Evolutionary conservation across 2,888 invertebrate genomes (phyloP), one percentile per base, ranked within the genome.

Genomic region (Polydrusus cervinus): DNA sequence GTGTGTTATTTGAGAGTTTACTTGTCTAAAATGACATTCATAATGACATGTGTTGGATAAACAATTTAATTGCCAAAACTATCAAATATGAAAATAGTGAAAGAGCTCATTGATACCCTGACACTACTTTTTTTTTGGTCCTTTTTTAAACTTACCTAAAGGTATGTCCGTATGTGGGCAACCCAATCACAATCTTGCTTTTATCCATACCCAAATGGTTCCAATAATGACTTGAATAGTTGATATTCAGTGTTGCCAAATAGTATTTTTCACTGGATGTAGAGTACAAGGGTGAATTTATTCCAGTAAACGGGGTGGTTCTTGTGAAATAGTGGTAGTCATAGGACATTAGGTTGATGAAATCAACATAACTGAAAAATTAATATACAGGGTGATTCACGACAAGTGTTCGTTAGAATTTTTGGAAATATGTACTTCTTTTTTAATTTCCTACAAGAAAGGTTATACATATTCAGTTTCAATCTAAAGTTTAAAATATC

Each of bases 321-420:
- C 90, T 89, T 5, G 92, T 90, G 83, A 91, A 97, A 83, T 91
- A 93, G 86, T 97, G 96, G 83, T 92, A 97, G 85, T 97, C 97
- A 84, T 97, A 97, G 0, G 94, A 91, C 97, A 97, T 97, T n/a
- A 97, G 84, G 85, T 95, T 96, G 0, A 96, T 91, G 88, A 91
- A 95, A 86, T 97, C 97, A 0, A 93, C 92, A 84, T 93, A 89
- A 65, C 92, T 93, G 83, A 70, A 87, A 74, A 74, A 68, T 71
- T 68, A 86, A 74, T 57, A 38, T 14, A 69, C 11, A 40, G 14
- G 1, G 38, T 18, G 0, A 9, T 61, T 18, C 11, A 34, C 34
- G 8, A 34, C 34, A n/a, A n/a, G n/a, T n/a, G n/a, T 3, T 7
- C 30, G n/a, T n/a, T n/a, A n/a, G n/a, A n/a, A n/a, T n/a, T n/a